A percentile compares a stretch with the other conserved stretches of the same genome.
phyloP scores from a whole-genome alignment of 1,140 invertebrate species.

The Rhagoletis zephyria region DNA sequence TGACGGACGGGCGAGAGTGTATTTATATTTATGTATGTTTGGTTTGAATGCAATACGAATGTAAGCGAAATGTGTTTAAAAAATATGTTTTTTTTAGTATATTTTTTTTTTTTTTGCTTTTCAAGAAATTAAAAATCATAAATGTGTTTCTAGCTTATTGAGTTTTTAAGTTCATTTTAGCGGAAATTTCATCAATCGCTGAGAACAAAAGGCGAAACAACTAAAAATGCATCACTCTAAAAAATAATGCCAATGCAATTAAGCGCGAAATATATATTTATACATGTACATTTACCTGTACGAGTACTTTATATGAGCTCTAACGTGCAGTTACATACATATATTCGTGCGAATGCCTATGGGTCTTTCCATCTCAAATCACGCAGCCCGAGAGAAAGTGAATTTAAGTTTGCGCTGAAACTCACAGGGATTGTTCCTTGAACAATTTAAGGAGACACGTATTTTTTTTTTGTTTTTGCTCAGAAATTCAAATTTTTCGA shows the following conservation, averaged over 20 bases:
- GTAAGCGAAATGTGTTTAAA: conserved; percentile 11
- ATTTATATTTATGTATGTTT: background rate
- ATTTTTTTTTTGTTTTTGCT: too few relatives aligned
- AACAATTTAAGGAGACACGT: too few relatives aligned
- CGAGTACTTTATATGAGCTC: too few relatives aligned
- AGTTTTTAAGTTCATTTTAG: conserved; percentile 42
- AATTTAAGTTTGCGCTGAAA: too few relatives aligned
- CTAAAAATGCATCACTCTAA: background rate
- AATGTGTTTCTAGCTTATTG: conserved; percentile 50
- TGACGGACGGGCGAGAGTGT: background rate
- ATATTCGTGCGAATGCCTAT: too few relatives aligned
- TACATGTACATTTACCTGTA: background rate
- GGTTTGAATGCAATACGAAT: background rate
- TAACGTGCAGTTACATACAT: too few relatives aligned
- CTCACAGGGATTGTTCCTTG: too few relatives aligned
- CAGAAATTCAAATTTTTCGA: too few relatives aligned
- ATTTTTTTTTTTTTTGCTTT: background rate
- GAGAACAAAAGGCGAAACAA: conserved; percentile 25
- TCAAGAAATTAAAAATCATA: conserved; percentile 22
- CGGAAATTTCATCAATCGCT: conserved; percentile 26
- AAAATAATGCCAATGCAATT: conserved; percentile 35
- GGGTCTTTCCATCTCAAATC: too few relatives aligned
- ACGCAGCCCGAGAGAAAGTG: too few relatives aligned
- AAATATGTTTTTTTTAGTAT: conserved; percentile 8
- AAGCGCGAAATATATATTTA: background rate